Base-by-base conservation (phyloP, 2,888 invertebrate genomes). In the Lasiommata megera region DNA sequence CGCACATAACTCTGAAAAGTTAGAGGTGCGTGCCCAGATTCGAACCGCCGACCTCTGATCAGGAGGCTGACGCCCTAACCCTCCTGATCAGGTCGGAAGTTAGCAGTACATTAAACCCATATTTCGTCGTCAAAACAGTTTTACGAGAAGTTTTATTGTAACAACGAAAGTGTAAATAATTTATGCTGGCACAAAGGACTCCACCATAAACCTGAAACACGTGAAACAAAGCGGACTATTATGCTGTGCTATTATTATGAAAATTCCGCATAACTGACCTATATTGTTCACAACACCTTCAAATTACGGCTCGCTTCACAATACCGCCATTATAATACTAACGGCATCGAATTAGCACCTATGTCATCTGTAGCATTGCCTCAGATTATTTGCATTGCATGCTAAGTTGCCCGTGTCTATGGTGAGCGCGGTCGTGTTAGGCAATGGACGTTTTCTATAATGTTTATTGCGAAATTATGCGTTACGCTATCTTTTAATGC, bases 331-430 rank as follows among this genome's bases (percentile, higher is more conserved):
- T 62, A 59, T 60, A 60, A 65, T 60, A 60, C 58, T 57, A 58
- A 38, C 51, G 56, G 64, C 60, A 56, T 56, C 57, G 55, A 65
- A 59, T 63, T 65, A 64, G 56, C 61, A 37, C 53, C 60, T 57
- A 47, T 28, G 58, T 53, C 55, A 9, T 31, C 34, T 34, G 11
- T 34, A 76, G 64, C 72, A 69, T 82, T 82, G 74, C 80, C 67
- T 67, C 69, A 75, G 63, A 54, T 58, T 65, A 60, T 68, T 72
- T 73, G 73, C 79, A 73, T 65, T 73, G 85, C 73, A 81, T 82
- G 79, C 74, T 80, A 80, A 84, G 73, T 77, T 72, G 64, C 59
- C 71, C 65, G 63, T 70, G 72, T 68, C 65, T 73, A 72, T 73
- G 68, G 71, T 68, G 59, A 54, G 58, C 62, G 58, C 52, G 69